A percentile compares a stretch with the other conserved stretches of the same genome.
Conservation (phyloP, 2,888 invertebrate genomes). For the Andrena haemorrhoa region DNA sequence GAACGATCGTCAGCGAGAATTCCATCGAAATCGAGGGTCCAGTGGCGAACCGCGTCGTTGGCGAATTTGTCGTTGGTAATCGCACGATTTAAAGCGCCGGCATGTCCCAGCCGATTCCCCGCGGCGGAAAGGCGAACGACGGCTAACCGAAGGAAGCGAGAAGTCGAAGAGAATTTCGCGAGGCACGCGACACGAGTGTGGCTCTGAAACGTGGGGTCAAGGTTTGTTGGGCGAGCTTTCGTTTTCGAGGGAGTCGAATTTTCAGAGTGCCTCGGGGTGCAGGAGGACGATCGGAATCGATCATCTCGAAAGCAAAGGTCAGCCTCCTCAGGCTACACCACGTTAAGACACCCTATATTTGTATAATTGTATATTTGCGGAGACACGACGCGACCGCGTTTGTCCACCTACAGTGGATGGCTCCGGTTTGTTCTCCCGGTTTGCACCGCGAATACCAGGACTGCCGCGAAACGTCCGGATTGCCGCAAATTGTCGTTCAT, state of each 20-base stretch:
- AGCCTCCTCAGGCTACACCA: too few relatives aligned
- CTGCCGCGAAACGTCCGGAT: background rate
- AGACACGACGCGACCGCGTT: background rate
- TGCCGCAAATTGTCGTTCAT: constrained; percentile 11
- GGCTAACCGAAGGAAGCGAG: background rate
- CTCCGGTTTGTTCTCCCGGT: background rate
- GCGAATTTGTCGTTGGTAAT: background rate
- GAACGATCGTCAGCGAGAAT: background rate
- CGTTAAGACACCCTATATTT: background rate
- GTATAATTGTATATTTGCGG: background rate
- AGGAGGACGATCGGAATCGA: too few relatives aligned
- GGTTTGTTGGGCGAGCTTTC: too few relatives aligned
- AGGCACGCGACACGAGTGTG: background rate
- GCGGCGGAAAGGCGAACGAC: background rate
- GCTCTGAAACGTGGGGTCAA: background rate
- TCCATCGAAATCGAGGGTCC: background rate
- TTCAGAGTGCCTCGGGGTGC: too few relatives aligned
- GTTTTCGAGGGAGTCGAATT: too few relatives aligned
- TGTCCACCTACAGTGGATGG: background rate
- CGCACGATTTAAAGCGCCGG: background rate
- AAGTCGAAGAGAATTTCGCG: background rate
- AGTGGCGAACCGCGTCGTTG: background rate
- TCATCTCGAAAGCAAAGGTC: too few relatives aligned
- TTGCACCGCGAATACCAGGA: background rate
- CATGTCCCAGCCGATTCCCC: background rate